Conservation (phyloP, 30 jellyfish, hydroid and myxozoan species). For the Aurelia aurita region DNA sequence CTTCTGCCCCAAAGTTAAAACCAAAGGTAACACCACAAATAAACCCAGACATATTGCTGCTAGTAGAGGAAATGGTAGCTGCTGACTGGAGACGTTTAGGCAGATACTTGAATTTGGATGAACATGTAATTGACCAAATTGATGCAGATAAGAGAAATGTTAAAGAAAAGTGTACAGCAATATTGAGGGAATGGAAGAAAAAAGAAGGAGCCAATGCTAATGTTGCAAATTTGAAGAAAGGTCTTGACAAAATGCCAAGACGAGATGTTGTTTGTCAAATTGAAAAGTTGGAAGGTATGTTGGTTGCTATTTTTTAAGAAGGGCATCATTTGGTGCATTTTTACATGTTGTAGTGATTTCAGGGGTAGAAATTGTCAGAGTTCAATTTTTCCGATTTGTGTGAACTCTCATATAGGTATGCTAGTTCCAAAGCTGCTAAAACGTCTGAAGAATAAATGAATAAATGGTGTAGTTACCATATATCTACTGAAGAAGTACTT, state of each 20-base stretch:
- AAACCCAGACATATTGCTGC: background rate
- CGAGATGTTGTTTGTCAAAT: slow-evolving; percentile 20
- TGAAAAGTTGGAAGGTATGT: slow-evolving; percentile 10
- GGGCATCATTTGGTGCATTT: no score
- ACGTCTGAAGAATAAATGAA: no score
- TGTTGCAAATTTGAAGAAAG: slow-evolving; percentile 3
- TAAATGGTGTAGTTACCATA: no score
- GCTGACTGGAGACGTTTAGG: slow-evolving; percentile 59
- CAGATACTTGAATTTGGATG: slow-evolving; percentile 29
- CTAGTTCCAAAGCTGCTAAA: no score
- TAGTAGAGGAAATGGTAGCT: slow-evolving; percentile 21
- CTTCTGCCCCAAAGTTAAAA: background rate
- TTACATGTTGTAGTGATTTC: no score
- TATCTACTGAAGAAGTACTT: no score
- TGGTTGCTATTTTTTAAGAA: no score
- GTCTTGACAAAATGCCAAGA: slow-evolving; percentile 22
- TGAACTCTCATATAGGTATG: no score
- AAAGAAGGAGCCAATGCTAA: background rate
- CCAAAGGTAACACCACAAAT: background rate
- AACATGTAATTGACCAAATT: slow-evolving; percentile 10
- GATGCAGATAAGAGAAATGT: background rate
- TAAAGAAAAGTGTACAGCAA: slow-evolving; percentile 7
- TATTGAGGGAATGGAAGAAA: slow-evolving; percentile 19
- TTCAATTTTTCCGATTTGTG: no score
- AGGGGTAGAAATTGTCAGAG: no score